Conservation (phyloP, 2,888 invertebrate genomes). For the Polyommatus icarus region DNA sequence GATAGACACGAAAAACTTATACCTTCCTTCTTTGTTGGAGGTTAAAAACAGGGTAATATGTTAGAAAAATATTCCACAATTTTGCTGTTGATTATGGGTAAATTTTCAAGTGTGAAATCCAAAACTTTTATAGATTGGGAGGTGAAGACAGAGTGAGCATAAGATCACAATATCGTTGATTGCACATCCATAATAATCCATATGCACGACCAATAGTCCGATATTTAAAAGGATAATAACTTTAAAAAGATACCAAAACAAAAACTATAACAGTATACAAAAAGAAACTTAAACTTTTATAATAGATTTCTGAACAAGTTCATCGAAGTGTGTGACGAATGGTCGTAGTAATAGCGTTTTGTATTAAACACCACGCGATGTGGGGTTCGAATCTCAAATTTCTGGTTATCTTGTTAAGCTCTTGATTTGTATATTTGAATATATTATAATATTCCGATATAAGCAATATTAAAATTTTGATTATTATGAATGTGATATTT, state of each 20-base stretch:
- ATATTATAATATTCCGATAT: background rate
- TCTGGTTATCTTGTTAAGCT: background rate
- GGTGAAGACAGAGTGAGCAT: too few species aligned
- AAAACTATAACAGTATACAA: too few species aligned
- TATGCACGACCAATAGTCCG: too few species aligned
- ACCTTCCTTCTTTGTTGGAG: too few species aligned
- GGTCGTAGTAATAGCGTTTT: conserved; percentile 46
- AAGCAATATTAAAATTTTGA: background rate
- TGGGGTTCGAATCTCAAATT: background rate
- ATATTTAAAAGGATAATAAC: too few species aligned
- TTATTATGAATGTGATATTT: background rate
- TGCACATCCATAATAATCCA: too few species aligned
- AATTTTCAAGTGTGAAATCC: too few species aligned
- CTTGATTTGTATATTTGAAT: background rate
- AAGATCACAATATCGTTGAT: too few species aligned
- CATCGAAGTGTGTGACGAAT: conserved; percentile 44
- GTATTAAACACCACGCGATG: conserved; percentile 47
- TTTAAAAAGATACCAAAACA: too few species aligned
- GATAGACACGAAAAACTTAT: background rate
- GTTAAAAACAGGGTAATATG: background rate
- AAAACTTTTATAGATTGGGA: too few species aligned
- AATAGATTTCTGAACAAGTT: background rate
- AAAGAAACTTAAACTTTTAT: background rate
- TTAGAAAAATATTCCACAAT: background rate
- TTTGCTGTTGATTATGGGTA: background rate